These are phyloP conservation scores for Cheilosia urbana DNA, from an alignment of 2,888 invertebrate species.

Conservation along the genomic window DNA sequence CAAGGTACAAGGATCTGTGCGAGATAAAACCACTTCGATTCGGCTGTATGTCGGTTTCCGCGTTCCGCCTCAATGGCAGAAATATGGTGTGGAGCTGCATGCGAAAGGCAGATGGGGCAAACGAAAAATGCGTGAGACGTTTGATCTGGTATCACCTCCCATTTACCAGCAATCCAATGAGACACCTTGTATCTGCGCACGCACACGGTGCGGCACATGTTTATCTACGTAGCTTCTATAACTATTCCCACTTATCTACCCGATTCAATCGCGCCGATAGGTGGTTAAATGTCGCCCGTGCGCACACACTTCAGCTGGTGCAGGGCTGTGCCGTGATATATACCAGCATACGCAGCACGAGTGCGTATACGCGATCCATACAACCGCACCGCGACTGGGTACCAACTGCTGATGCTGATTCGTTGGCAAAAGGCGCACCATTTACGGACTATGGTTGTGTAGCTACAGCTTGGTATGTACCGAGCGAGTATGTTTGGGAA, in stretches of 20 bases:
- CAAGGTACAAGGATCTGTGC: too few species aligned
- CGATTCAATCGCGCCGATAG: conserved; percentile 38
- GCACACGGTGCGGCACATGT: background rate
- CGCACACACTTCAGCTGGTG: conserved; percentile 5
- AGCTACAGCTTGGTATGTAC: background rate
- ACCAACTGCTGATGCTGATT: conserved; percentile 39
- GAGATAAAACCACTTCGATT: background rate
- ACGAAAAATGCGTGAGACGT: conserved; percentile 2
- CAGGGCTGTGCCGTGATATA: background rate
- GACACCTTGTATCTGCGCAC: background rate
- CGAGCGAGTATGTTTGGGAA: conserved; percentile 20
- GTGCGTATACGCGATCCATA: conserved; percentile 15
- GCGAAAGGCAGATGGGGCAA: background rate
- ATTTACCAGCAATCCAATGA: conserved; percentile 6
- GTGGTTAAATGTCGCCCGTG: conserved; percentile 17
- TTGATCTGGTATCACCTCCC: background rate
- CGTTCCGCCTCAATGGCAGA: background rate
- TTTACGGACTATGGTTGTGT: background rate
- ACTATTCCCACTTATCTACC: conserved; percentile 14
- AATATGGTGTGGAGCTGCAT: too few species aligned
- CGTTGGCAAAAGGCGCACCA: conserved; percentile 29
- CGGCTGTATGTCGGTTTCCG: too few species aligned
- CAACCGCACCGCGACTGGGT: background rate
- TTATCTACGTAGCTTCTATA: conserved; percentile 23
- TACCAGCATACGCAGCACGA: conserved; percentile 18